Evolutionary conservation across 2,797 vertebrate species (phyloP), one percentile per base, ranked within the genome.

Genomic region (Crenuchus spilurus): DNA sequence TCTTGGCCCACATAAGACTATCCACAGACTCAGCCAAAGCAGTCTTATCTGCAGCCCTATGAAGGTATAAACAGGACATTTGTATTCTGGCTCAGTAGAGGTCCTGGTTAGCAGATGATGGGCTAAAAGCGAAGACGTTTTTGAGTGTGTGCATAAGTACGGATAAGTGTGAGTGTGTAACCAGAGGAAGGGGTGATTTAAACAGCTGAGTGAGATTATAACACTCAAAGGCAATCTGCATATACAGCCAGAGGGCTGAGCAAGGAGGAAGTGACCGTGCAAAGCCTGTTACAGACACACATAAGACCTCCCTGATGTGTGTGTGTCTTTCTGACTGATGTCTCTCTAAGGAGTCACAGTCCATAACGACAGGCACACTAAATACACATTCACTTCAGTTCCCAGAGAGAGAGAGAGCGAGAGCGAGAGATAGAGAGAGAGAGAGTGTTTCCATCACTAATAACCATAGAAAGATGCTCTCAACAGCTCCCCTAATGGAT

Each of bases 151-250:
- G 20, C 26, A 44, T n/a, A 49, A 62, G 18, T 51, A 30, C 18
- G 4, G 26, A 4, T 18, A 37, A 64, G 60, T 79, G 46, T 54
- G 75, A 67, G 58, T 70, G 74, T 75, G 75, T 74, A 62, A 48
- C 63, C 61, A 39, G 64, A 68, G 72, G 80, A 81, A 62, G 63
- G 33, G 72, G 62, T 65, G 76, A 71, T 81, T 80, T 62, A 65
- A 70, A 55, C 74, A 31, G 64, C 31, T 28, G 70, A 55, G 39
- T 78, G 24, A 48, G 60, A 76, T 78, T 76, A 73, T 26, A 81
- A 49, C 46, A 54, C 58, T 70, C 74, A 55, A 55, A 70, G 30
- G 39, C n/a, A 70, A 67, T 79, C 73, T 70, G 70, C 72, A 73
- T 73, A 76, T 55, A 64, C 37, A 76, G 39, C 80, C 63, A 44